Base-by-base conservation (phyloP, 2,888 invertebrate species). In the Cetonia aurata region DNA sequence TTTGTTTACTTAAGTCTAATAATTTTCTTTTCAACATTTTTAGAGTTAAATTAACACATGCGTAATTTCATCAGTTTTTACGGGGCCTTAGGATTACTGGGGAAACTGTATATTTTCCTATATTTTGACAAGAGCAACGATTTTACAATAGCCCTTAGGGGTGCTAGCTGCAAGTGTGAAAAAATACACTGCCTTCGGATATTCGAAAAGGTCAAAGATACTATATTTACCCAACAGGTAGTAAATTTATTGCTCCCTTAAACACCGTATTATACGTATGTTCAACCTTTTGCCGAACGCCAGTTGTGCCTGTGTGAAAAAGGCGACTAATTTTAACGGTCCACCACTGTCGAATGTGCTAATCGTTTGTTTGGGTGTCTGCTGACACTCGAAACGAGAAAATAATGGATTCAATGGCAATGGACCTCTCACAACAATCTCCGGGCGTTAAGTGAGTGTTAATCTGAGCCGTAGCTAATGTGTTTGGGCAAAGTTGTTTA, bases 301-400 rank as follows among this genome's bases (percentile, higher is more conserved):
- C 60, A 60, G 19, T 60, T 60, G 60, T 60, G 60, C 31, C 46
- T 48, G 60, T 46, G 60, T 60, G 62, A 65, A 50, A 50, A 65
- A 65, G 62, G 41, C 15, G 60, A 46, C 52, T 52, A 50, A 50
- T 50, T 50, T 65, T 50, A 65, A 65, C 62, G 62, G 50, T 65
- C 41, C 50, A 50, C 62, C 50, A 65, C 62, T 65, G 50, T 17
- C 62, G 62, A 65, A 65, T 41, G 62, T 65, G 68, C 50, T 68
- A 68, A 68, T 68, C 57, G 68, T 57, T 68, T 68, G 68, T 68
- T 68, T 68, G 68, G 68, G 57, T 68, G 68, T 68, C 68, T 68
- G 19, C 68, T 46, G 68, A 65, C 62, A 65, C 41, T 65, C 50
- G 62, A 65, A 65, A 65, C 62, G 62, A 65, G 62, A 65, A 65